Conservation (phyloP, 2,113 vertebrate species). For the Hippocampus comes region DNA sequence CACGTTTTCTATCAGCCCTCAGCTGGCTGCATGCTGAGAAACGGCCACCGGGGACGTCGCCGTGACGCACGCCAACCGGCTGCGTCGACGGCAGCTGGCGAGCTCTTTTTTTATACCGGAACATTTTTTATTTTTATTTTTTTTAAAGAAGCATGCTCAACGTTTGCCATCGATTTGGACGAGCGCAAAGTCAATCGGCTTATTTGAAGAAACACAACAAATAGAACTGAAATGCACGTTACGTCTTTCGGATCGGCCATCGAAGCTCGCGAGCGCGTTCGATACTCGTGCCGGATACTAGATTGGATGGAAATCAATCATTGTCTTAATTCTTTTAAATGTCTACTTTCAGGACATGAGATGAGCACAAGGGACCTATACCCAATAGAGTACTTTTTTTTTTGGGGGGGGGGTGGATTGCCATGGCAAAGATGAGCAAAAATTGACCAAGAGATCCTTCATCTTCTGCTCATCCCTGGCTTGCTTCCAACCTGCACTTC, state of each 20-base stretch:
- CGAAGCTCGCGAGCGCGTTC: too few relatives aligned
- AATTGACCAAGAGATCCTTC: too few relatives aligned
- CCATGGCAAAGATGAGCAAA: too few relatives aligned
- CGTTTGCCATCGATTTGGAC: not conserved
- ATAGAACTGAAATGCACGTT: not conserved
- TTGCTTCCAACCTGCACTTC: constrained; percentile 7
- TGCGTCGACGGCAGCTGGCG: constrained; percentile 40
- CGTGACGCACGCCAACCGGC: constrained; percentile 44
- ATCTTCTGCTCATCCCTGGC: too few relatives aligned
- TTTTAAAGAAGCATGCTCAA: not conserved
- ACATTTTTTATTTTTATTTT: not conserved
- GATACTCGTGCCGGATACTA: too few relatives aligned
- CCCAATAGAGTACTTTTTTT: too few relatives aligned
- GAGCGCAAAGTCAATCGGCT: not conserved
- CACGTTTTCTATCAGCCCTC: constrained; percentile 41
- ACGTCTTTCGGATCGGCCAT: too few relatives aligned
- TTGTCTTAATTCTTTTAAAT: too few relatives aligned
- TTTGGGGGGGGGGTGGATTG: too few relatives aligned
- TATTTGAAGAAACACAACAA: not conserved
- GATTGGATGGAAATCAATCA: too few relatives aligned
- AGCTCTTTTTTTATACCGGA: constrained; percentile 9
- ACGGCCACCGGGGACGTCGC: constrained; percentile 16
- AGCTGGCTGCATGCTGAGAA: constrained; percentile 37
- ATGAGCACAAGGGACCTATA: too few relatives aligned
- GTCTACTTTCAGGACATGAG: too few relatives aligned